Percentiles rank a stretch among this genome's conserved stretches.
Conservation (phyloP, 2,888 invertebrate genomes). For the Lithophane socia region DNA sequence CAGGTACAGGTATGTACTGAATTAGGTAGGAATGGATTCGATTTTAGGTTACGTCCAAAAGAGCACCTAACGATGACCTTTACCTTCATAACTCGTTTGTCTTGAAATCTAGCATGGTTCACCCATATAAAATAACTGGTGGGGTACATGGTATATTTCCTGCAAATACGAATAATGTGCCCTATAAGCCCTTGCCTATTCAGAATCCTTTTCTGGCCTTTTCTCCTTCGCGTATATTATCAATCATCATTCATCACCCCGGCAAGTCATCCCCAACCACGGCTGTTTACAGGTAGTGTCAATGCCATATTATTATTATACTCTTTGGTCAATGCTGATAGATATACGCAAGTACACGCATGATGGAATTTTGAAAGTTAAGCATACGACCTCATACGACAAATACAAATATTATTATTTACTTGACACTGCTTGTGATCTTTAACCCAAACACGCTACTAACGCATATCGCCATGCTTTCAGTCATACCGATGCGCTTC, state of each 20-base stretch:
- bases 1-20: not conserved
- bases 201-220: not conserved
- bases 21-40: no score
- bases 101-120: not conserved
- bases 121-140: not conserved
- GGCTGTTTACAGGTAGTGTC: not conserved
- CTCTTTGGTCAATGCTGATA: not conserved
- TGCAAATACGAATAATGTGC: not conserved
- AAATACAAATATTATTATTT: constrained; percentile 39
- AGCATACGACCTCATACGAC: not conserved
- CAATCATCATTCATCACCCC: no score
- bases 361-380: constrained; percentile 7
- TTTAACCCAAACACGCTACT: constrained; percentile 35
- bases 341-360: not conserved
- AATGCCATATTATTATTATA: no score
- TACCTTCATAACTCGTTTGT: not conserved
- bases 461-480: constrained; percentile 7
- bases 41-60: no score
- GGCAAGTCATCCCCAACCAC: not conserved
- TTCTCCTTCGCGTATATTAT: no score
- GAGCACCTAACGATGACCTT: not conserved
- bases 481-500: not conserved
- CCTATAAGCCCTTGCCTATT: not conserved
- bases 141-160: not conserved
- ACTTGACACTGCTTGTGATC: constrained; percentile 12